These are phyloP conservation scores for Lissocephala sabroskyi DNA, from an alignment of 2,888 invertebrate species.

Conservation along the genomic window DNA sequence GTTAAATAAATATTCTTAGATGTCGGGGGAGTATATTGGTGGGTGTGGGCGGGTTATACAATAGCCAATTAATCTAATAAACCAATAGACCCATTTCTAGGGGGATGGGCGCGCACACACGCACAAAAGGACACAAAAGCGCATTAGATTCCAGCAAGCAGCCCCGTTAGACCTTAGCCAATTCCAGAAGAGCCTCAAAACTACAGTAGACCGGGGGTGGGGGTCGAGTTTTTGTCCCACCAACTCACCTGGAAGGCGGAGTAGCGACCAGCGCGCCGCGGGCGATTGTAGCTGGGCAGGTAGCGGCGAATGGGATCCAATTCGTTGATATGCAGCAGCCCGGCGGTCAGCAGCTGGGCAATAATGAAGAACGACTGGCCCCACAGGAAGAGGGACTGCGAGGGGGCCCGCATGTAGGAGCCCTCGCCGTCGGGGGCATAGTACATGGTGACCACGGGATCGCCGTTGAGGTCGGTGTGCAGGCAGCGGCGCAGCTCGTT, in stretches of 20 bases:
- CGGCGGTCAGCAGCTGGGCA: constrained; percentile 91
- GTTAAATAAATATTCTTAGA: constrained; percentile 7
- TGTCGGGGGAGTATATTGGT: no score
- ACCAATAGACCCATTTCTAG: constrained; percentile 33
- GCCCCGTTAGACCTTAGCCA: constrained; percentile 11
- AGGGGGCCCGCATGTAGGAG: constrained; percentile 70
- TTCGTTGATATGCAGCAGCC: constrained; percentile 93
- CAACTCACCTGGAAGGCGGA: constrained; percentile 94
- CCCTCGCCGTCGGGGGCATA: constrained; percentile 74
- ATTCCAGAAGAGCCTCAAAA: not conserved
- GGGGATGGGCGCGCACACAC: constrained; percentile 43
- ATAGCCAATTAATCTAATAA: no score
- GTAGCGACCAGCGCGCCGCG: constrained; percentile 91
- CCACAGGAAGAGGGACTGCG: constrained; percentile 86
- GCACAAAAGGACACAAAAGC: constrained; percentile 38
- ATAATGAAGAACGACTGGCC: constrained; percentile 97
- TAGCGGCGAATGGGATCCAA: constrained; percentile 96
- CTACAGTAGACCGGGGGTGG: no score
- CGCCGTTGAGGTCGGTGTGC: constrained; percentile 86
- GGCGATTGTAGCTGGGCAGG: constrained; percentile 95
- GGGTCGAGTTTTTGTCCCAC: no score
- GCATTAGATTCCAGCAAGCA: constrained; percentile 13
- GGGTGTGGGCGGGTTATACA: no score
- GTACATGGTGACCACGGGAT: constrained; percentile 95
- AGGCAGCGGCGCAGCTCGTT: constrained; percentile 86